Evolutionary conservation across 30 jellyfish, hydroid and myxozoan genomes (phyloP), one percentile per base, ranked within the genome.

Genomic region (Pseudorhiza aurosa): DNA sequence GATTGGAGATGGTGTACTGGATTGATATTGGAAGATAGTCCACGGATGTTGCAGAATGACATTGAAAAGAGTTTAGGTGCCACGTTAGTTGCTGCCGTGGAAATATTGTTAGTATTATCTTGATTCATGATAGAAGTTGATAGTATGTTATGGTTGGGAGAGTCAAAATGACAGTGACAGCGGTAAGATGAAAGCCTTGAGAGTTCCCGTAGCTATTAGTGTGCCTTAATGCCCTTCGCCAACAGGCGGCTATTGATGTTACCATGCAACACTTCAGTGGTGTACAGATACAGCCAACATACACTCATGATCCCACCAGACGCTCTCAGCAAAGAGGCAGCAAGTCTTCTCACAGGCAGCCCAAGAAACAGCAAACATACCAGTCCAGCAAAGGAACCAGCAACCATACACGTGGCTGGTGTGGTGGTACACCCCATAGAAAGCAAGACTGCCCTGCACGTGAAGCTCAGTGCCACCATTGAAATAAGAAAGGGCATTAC

Each of bases 191-290:
- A n/a, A n/a, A n/a, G n/a, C n/a, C n/a, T n/a, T n/a, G n/a, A n/a
- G n/a, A n/a, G n/a, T n/a, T n/a, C n/a, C n/a, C n/a, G n/a, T n/a
- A n/a, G n/a, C n/a, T n/a, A n/a, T n/a, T n/a, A 44, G 72, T 29
- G 29, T 69, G 70, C 39, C 47, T 42, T 36, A 42, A 25, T 25
- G 18, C 36, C n/a, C 32, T 69, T 65, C 70, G 83, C 11, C 73
- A 44, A 9, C 55, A 25, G 37, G 83, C 37, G 51, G 83, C 83
- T 44, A 31, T 69, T 36, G 83, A 69, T 63, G 35, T 69, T 25
- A 69, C 83, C 12, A 69, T 69, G 83, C 47, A 69, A 25, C 83
- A 27, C 36, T 36, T 69, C 43, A 46, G 73, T 69, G 83, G 19
- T 6, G 83, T 44, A 18, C 62, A 69, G 55, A 32, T 69, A 29